These are phyloP conservation scores for Asbolus verrucosus DNA, from an alignment of 1,140 invertebrate genomes.

Conservation along the genomic window DNA sequence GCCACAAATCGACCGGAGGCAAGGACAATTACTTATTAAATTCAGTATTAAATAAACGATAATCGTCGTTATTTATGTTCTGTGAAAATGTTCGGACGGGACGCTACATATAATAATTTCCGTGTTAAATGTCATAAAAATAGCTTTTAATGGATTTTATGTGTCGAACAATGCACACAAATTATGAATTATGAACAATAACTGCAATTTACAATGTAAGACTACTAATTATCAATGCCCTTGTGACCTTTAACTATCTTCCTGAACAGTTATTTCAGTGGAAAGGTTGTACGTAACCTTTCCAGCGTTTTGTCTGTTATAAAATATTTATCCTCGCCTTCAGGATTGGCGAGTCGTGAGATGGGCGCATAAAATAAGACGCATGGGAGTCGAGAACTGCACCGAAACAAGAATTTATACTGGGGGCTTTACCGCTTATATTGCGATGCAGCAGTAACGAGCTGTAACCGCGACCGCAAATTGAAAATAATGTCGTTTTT, in stretches of 20 bases:
- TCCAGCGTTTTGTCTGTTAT: slow-evolving; percentile 28
- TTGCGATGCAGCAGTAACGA: slow-evolving; percentile 47
- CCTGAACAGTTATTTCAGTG: slow-evolving; percentile 10
- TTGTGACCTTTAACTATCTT: slow-evolving; percentile 16
- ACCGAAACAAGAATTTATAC: slow-evolving; percentile 47
- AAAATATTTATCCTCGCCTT: slow-evolving; percentile 37
- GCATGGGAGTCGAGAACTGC: slow-evolving; percentile 44
- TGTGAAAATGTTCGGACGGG: background rate
- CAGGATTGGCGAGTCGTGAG: slow-evolving; percentile 22
- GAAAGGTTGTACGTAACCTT: slow-evolving; percentile 5
- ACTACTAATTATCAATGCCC: slow-evolving; percentile 22
- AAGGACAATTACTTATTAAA: slow-evolving; percentile 20
- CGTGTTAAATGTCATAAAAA: background rate
- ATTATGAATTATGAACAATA: slow-evolving; percentile 28
- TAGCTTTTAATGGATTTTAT: slow-evolving; percentile 8
- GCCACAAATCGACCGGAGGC: background rate
- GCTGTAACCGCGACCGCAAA: slow-evolving; percentile 47
- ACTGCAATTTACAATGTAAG: slow-evolving; percentile 11
- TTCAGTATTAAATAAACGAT: slow-evolving; percentile 1
- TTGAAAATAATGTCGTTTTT: slow-evolving; percentile 51
- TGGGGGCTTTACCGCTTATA: slow-evolving; percentile 41
- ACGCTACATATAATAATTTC: background rate
- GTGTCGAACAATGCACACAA: slow-evolving; percentile 25
- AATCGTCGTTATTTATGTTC: background rate
- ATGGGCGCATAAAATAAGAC: slow-evolving; percentile 43